Conservation (phyloP, 2,888 invertebrate genomes). For the Drosophila kambysellisi region DNA sequence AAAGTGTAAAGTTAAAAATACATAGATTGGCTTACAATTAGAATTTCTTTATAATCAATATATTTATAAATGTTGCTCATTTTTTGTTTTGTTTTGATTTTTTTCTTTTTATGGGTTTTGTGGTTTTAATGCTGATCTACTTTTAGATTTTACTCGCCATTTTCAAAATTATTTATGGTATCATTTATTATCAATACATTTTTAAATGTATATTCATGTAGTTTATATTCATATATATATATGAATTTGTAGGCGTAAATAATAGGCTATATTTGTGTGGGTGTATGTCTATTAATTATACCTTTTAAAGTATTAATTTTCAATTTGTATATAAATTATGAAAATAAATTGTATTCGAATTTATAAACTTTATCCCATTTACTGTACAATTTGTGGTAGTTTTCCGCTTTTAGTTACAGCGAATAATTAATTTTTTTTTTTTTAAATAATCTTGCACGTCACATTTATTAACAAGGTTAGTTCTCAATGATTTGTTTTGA, state of each 20-base stretch:
- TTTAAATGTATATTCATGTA: slow-evolving; percentile 63
- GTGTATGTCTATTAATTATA: slow-evolving; percentile 40
- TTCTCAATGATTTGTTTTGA: slow-evolving; percentile 41
- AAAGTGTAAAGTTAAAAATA: slow-evolving; percentile 72
- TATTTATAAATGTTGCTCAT: slow-evolving; percentile 60
- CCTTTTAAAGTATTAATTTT: slow-evolving; percentile 51
- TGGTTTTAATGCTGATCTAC: slow-evolving; percentile 57
- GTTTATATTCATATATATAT: slow-evolving; percentile 61
- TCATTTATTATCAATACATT: slow-evolving; percentile 59
- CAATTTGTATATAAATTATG: slow-evolving; percentile 75
- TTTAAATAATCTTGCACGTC: slow-evolving; percentile 72
- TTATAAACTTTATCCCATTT: slow-evolving; percentile 67
- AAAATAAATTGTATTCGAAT: slow-evolving; percentile 79
- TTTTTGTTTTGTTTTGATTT: slow-evolving; percentile 45
- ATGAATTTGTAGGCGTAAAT: slow-evolving; percentile 66
- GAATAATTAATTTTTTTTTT: slow-evolving; percentile 60
- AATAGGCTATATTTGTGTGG: slow-evolving; percentile 62
- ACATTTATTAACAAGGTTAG: slow-evolving; percentile 69
- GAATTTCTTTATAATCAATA: slow-evolving; percentile 71
- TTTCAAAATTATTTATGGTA: slow-evolving; percentile 47
- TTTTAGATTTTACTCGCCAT: slow-evolving; percentile 51
- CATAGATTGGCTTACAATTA: slow-evolving; percentile 74
- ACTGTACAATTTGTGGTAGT: slow-evolving; percentile 68
- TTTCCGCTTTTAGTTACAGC: slow-evolving; percentile 55
- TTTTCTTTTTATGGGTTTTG: slow-evolving; percentile 25